Evolutionary conservation across 2,113 vertebrate species (phyloP).

Genomic region (Periophthalmus modestus): DNA sequence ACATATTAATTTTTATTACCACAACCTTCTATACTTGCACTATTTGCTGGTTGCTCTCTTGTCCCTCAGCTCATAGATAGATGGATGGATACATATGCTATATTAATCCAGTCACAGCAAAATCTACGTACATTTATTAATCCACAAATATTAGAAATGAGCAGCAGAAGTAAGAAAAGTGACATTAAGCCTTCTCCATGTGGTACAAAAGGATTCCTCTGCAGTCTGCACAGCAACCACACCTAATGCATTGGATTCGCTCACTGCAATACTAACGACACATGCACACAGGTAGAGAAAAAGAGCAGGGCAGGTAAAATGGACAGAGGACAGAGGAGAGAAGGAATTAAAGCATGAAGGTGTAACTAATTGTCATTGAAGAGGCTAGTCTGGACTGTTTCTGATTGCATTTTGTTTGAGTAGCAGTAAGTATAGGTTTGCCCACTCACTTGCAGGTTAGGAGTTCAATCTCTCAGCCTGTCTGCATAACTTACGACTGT

Average conservation of each 20-base stretch:
- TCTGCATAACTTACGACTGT: too few relatives aligned
- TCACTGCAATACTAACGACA: constrained; percentile 7
- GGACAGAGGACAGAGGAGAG: constrained; percentile 3
- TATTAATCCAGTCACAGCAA: constrained; percentile 33
- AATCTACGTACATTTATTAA: too few relatives aligned
- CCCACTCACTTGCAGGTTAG: too few relatives aligned
- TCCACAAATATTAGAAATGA: too few relatives aligned
- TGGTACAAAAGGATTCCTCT: constrained; percentile 27
- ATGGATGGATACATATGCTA: not conserved
- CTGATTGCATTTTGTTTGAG: not conserved
- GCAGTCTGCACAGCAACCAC: constrained; percentile 41
- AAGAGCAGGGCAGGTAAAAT: constrained; percentile 4
- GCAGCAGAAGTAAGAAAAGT: not conserved
- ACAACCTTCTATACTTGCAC: not conserved
- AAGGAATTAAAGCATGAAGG: not conserved
- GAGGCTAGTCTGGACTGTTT: constrained; percentile 1
- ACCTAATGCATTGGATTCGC: constrained; percentile 36
- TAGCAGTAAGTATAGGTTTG: not conserved
- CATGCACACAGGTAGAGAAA: constrained; percentile 2
- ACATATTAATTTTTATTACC: too few relatives aligned
- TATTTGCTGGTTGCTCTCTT: constrained; percentile 2
- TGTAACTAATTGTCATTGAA: not conserved
- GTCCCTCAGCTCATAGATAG: constrained; percentile 28
- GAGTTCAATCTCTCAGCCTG: too few relatives aligned
- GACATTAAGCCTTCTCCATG: constrained; percentile 61